Evolutionary conservation across 2,888 invertebrate genomes (phyloP), one percentile per base, ranked within the genome.

Genomic region (Argynnis bischoffii): DNA sequence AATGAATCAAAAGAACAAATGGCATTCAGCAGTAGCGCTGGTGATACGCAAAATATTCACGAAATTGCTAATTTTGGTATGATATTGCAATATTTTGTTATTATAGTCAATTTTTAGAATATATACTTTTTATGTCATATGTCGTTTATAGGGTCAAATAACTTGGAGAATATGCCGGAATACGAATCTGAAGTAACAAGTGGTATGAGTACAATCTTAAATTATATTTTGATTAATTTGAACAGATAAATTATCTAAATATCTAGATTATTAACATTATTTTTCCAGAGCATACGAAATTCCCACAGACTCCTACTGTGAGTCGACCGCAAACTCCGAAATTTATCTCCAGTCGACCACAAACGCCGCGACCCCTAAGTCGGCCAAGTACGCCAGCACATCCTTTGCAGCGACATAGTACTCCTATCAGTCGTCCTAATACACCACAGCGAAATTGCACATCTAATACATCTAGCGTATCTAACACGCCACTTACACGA

Each of bases 271-370:
- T 16, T 8, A 51, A 11, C 16, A 16, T 16, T 51, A 57, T 48
- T n/a, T 51, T 18, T 68, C n/a, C 46, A 60, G 68, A 56, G 31
- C 55, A 46, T 18, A 46, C 50, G 15, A 57, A 26, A 50, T 68
- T 64, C 83, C 18, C 81, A 81, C 64, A 53, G 15, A 75, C 72
- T 15, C 64, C 76, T 6, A 74, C 55, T 26, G 57, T 59, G 60
- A 87, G 86, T 69, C 86, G 86, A 16, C 87, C 88, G 5, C 81
- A 81, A 72, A 89, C 89, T 50, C 90, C 90, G 2, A 81, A 77
- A 66, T 83, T 78, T 48, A 31, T 77, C 26, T 79, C 82, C 4
- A 88, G 84, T 74, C 79, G 85, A n/a, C 86, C 88, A 0, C 81
- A 80, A 71, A 88, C 89, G 0, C 88, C 88, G 0, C 78, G 75